Base-by-base conservation (phyloP, 2,888 invertebrate species). In the Oscheius sp. region DNA sequence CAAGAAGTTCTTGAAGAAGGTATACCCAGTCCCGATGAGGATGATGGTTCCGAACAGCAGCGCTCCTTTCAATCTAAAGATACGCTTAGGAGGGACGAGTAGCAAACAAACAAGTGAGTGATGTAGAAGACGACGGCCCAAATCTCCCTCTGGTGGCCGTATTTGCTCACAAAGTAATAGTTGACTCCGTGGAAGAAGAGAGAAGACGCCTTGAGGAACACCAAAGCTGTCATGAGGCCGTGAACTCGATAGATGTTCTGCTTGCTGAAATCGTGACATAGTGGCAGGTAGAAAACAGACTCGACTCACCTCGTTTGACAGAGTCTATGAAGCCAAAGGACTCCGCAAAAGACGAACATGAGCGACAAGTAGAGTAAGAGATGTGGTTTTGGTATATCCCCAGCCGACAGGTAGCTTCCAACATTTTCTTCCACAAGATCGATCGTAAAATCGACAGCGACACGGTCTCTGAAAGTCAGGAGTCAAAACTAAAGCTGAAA, bases 121-220 rank as follows among this genome's bases (percentile, higher is more conserved):
- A 98, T 94, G 89, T 98, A 99, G 90, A 94, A 99, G 1, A 99
- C 91, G 84, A 98, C 95, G 0, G 98, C 98, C 97, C 98, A 99
- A 0, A 96, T 94, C 35, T 96, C 96, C 3, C 96, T 94, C 89
- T 97, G 96, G 84, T 95, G 94, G 0, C 98, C 98, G 80, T 94
- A 93, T 21, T 93, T 93, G 90, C 96, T 94, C 88, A 99, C 96
- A 89, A 95, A 97, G 89, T 97, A 96, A 84, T 89, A 91, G 85
- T 92, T 91, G 50, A 92, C 91, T 42, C 95, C 96, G 90, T 98
- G 98, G 90, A 98, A 97, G 76, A 97, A 93, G 68, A 98, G 90
- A 0, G 97, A 95, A 33, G 85, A 32, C 1, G 84, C 76, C 90
- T 98, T 98, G 32, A 97, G 90, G 88, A 94, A 95, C 3, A 97